Evolutionary conservation across 2,797 vertebrate genomes (phyloP).

Genomic region (Pristis pectinata): DNA sequence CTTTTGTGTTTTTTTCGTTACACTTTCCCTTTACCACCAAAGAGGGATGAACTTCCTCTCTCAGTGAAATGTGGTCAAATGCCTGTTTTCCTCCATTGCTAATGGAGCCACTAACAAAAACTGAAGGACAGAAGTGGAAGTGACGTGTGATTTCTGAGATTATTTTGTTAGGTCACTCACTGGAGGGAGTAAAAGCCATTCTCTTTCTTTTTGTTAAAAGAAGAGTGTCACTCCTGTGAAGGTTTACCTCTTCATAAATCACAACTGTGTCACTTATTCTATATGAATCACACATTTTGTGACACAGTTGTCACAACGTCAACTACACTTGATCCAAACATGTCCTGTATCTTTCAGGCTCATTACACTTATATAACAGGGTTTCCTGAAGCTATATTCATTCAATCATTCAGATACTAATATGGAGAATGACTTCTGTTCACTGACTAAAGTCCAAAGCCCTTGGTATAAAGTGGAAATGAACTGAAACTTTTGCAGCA

Average conservation of each 20-base stretch:
- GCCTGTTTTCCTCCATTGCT: neutral
- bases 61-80: neutral
- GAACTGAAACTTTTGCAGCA: constrained; percentile 26
- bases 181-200: neutral
- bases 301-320: neutral
- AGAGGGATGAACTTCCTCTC: neutral
- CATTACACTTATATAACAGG: neutral
- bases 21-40: neutral
- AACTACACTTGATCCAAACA: constrained; percentile 13
- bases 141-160: neutral
- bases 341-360: neutral
- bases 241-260: neutral
- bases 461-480: constrained; percentile 3
- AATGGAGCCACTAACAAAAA: neutral
- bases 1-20: neutral
- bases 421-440: neutral
- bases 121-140: neutral
- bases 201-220: neutral
- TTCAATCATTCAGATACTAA: neutral
- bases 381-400: constrained; percentile 12
- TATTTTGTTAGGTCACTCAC: neutral
- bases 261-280: neutral
- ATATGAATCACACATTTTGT: neutral
- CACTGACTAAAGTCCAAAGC: constrained; percentile 7
- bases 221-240: neutral